These are phyloP conservation scores for Heterotis niloticus DNA, from an alignment of 2,113 vertebrate species.

Conservation along the genomic window DNA sequence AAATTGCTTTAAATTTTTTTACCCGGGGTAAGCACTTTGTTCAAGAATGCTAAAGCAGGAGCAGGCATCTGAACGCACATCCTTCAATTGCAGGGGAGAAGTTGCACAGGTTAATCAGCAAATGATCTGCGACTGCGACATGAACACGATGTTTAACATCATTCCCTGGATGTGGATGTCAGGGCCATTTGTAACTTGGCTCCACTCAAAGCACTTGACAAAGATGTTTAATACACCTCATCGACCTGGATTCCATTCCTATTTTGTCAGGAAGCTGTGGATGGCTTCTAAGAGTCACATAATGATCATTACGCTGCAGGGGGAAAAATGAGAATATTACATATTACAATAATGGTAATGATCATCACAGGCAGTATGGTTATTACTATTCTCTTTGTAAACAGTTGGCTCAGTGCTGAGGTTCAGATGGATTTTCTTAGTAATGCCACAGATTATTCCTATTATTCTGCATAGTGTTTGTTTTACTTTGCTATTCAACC, in stretches of 20 bases:
- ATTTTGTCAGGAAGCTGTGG: background rate
- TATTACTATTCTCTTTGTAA: slow-evolving; percentile 16
- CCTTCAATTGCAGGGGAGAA: background rate
- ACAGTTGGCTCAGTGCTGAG: background rate
- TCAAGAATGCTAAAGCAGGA: no score
- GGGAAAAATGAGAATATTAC: background rate
- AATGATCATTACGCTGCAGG: background rate
- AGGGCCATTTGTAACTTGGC: slow-evolving; percentile 6
- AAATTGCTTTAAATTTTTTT: no score
- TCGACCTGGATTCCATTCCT: background rate
- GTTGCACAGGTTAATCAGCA: background rate
- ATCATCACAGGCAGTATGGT: slow-evolving; percentile 7
- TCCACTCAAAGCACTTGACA: background rate
- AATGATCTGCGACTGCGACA: background rate
- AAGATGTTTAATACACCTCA: background rate
- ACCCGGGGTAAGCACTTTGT: no score
- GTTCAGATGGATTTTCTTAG: background rate
- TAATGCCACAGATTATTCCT: background rate
- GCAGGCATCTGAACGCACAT: no score
- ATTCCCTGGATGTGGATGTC: background rate
- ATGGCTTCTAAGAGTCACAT: slow-evolving; percentile 2
- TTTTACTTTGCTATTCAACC: no score
- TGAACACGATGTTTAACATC: background rate
- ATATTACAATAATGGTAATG: background rate
- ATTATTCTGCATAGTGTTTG: background rate